Base-by-base conservation (phyloP, 2,888 invertebrate species). In the Leucoptera coffeella region DNA sequence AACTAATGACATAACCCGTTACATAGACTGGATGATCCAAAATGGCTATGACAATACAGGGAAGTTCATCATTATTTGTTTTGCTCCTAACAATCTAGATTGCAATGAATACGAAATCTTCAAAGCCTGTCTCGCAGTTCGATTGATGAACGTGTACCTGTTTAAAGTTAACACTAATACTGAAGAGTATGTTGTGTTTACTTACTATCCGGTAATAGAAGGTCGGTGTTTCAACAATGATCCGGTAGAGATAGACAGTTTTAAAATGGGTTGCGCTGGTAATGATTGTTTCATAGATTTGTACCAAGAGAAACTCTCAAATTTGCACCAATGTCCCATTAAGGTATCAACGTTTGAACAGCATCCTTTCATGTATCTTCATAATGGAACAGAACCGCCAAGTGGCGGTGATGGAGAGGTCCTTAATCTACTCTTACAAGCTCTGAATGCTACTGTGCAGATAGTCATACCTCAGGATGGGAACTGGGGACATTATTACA, bases 331-430 rank as follows among this genome's bases (percentile, higher is more conserved):
- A 29, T 59, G 58, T 32, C 39, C 38, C 7, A 36, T 58, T 4
- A 28, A 34, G 12, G 38, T 56, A 20, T 55, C 59, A 4, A 55
- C 55, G 4, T 37, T 54, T 23, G 45, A 51, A 23, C 57, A 57
- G 31, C 45, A 48, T 11, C 58, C 59, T 0, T 55, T 47, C 29
- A 59, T 56, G 52, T 41, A 42, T 31, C 29, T 58, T 3, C 31
- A 42, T 29, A 49, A 49, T 27, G 32, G 34, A 6, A 45, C 44
- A 4, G 28, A 31, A 15, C 33, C 32, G 12, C 43, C 45, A 3
- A 34, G 41, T 2, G 59, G 58, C 3, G 42, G 39, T 11, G 57
- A 58, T 25, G 59, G 47, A 2, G 47, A 56, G 11, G 36, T 59
- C n/a, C 26, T 59, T 22, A 42, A 34, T 20, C 35, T 53, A 2